phyloP scores from a whole-genome alignment of 2,888 invertebrate genomes.

The Camponotus fellah region DNA sequence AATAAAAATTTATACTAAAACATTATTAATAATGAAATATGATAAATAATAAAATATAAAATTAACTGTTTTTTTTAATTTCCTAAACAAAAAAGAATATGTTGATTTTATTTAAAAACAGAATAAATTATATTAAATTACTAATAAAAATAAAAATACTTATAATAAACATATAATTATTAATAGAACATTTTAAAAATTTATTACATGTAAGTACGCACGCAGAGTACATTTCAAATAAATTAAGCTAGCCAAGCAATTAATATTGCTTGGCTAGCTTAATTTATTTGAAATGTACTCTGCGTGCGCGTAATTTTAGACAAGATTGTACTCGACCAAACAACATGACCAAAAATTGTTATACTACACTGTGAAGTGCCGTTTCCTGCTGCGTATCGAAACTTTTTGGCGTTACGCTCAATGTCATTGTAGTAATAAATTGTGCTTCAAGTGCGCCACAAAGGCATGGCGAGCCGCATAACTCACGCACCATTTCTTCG shows the following conservation, averaged over 20 bases:
- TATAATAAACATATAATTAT: neutral
- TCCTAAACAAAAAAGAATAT: neutral
- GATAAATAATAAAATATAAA: neutral
- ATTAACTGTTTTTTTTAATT: neutral
- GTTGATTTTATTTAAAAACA: neutral
- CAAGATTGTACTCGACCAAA: neutral
- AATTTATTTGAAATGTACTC: neutral
- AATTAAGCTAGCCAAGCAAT: too few species aligned
- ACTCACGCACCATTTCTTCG: conserved; percentile 52
- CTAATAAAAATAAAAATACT: neutral
- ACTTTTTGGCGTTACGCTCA: conserved; percentile 50
- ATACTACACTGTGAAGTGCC: neutral
- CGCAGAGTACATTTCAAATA: too few species aligned
- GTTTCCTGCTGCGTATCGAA: conserved; percentile 28
- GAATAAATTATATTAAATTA: neutral
- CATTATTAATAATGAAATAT: neutral
- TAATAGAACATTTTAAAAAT: neutral
- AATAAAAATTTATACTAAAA: neutral
- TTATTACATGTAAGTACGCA: too few species aligned
- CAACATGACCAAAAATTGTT: conserved; percentile 19
- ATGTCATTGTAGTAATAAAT: conserved; percentile 47
- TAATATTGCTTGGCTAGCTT: neutral
- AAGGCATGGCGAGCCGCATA: conserved; percentile 23
- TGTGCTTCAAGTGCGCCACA: conserved; percentile 23
- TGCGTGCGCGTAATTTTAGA: neutral